Evolutionary conservation across 2,888 invertebrate genomes (phyloP).

Genomic region (Asteroscopus sphinx): DNA sequence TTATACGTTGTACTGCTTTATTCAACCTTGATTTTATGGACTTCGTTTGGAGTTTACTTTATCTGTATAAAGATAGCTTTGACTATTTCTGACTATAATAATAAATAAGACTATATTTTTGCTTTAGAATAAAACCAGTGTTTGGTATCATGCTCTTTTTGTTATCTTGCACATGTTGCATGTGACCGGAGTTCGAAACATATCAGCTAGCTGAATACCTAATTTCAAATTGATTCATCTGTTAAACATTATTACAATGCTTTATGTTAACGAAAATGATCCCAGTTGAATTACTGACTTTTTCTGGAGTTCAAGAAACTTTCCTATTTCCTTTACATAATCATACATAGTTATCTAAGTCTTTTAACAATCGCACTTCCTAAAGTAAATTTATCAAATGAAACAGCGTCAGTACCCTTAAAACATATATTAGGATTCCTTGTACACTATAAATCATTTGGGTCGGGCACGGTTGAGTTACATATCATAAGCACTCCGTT

Average conservation of each 20-base stretch:
- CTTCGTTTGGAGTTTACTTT: background rate
- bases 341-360: background rate
- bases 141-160: slow-evolving; percentile 29
- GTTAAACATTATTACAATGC: slow-evolving; percentile 3
- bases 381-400: slow-evolving; percentile 9
- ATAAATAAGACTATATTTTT: slow-evolving; percentile 6
- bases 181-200: slow-evolving; percentile 28
- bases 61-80: background rate
- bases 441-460: slow-evolving; percentile 10
- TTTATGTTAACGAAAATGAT: slow-evolving; percentile 1
- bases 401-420: background rate
- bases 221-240: slow-evolving; percentile 27
- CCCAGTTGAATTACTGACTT: background rate
- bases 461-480: slow-evolving; percentile 17
- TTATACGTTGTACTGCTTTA: slow-evolving; percentile 1
- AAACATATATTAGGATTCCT: slow-evolving; percentile 3
- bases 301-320: background rate
- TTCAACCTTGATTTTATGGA: background rate
- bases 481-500: slow-evolving; percentile 11
- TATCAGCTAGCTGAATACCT: slow-evolving; percentile 35
- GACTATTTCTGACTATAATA: background rate
- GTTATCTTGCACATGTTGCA: slow-evolving; percentile 34
- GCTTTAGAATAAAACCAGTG: slow-evolving; percentile 15
- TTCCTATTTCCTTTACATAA: background rate
- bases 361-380: background rate